phyloP scores from a whole-genome alignment of 1,140 invertebrate species.

The Drosophila suzukii region DNA sequence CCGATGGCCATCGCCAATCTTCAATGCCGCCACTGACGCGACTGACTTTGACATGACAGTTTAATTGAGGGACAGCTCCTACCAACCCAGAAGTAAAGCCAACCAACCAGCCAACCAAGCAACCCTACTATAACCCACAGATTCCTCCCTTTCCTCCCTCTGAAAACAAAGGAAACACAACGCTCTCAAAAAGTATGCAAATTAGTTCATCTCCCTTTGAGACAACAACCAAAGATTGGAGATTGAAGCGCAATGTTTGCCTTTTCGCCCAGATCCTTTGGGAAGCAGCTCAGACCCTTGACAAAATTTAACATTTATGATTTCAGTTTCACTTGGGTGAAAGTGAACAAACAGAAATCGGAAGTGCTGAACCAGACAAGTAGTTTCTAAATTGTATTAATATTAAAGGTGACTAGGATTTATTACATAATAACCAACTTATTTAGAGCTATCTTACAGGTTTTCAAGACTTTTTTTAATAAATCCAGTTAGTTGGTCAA shows the following conservation, averaged over 20 bases:
- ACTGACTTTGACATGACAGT: slow-evolving; percentile 78
- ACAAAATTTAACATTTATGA: slow-evolving; percentile 75
- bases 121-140: not conserved
- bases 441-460: too few species aligned
- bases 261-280: slow-evolving; percentile 22
- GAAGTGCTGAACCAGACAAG: not conserved
- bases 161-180: slow-evolving; percentile 18
- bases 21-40: slow-evolving; percentile 54
- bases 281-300: slow-evolving; percentile 7
- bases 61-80: slow-evolving; percentile 68
- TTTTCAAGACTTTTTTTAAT: too few species aligned
- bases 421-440: too few species aligned
- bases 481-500: too few species aligned
- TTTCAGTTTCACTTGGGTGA: slow-evolving; percentile 40
- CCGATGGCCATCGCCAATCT: slow-evolving; percentile 34
- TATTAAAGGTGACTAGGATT: too few species aligned
- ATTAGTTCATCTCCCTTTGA: slow-evolving; percentile 59
- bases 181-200: slow-evolving; percentile 62
- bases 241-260: slow-evolving; percentile 29
- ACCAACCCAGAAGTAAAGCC: not conserved
- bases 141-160: not conserved
- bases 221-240: slow-evolving; percentile 17
- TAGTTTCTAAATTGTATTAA: not conserved
- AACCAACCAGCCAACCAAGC: too few species aligned
- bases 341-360: not conserved